A percentile compares a stretch with the other conserved stretches of the same genome.
Evolutionary conservation across 2,797 vertebrate genomes (phyloP).

Genomic region (Xenopus petersii): DNA sequence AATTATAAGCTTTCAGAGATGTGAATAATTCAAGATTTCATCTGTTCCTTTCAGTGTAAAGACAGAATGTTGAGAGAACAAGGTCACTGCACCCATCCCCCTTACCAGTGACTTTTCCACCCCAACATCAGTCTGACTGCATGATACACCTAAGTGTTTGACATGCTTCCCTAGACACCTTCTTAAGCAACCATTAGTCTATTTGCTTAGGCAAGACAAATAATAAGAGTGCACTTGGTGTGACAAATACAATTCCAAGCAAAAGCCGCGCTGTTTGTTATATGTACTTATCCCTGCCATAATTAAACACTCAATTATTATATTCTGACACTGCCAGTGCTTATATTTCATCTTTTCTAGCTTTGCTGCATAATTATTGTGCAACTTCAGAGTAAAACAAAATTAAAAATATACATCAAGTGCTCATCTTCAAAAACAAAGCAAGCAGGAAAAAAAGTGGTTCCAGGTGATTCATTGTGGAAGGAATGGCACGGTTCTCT

Average conservation of each 20-base stretch:
- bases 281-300: conserved; percentile 36
- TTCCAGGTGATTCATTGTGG: neutral
- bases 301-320: conserved; percentile 23
- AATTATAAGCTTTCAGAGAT: conserved; percentile 80
- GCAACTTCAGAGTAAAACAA: conserved; percentile 34
- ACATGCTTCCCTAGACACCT: conserved; percentile 61
- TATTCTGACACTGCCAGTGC: conserved; percentile 37
- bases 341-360: conserved; percentile 1
- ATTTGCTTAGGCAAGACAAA: conserved; percentile 60
- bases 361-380: conserved; percentile 32
- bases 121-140: conserved; percentile 60
- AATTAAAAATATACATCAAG: conserved; percentile 53
- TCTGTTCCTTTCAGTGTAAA: conserved; percentile 65
- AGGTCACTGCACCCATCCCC: conserved; percentile 62
- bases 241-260: conserved; percentile 41
- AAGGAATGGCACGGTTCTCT: conserved; percentile 1
- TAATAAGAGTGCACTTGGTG: conserved; percentile 48
- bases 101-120: conserved; percentile 65
- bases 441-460: neutral
- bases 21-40: conserved; percentile 90
- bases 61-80: conserved; percentile 62
- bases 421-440: conserved; percentile 12
- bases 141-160: conserved; percentile 63
- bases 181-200: conserved; percentile 59
- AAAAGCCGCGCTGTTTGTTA: conserved; percentile 36